Percentiles rank a stretch among this genome's conserved stretches.
Evolutionary conservation across 2,797 vertebrate species (phyloP).

Genomic region (Parauchenoglanis ngamensis): DNA sequence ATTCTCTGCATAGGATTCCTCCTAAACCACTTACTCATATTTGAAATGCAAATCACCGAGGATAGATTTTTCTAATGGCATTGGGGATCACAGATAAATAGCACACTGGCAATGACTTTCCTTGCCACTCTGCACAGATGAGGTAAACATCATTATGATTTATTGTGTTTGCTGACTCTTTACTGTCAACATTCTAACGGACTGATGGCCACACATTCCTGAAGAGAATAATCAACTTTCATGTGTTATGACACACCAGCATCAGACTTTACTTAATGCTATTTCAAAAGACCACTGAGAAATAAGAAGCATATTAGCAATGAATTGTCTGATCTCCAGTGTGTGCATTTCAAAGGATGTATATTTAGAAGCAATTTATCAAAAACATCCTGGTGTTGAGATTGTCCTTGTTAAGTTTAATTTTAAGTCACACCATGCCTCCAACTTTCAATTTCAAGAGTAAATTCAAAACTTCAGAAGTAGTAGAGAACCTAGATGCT

Average conservation of each 20-base stretch:
- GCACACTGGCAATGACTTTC: conserved; percentile 49
- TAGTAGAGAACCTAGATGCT: background rate
- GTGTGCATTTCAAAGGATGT: background rate
- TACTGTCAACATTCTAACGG: conserved; percentile 45
- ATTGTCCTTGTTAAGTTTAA: background rate
- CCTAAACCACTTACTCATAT: conserved; percentile 69
- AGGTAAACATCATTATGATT: conserved; percentile 62
- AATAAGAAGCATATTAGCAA: background rate
- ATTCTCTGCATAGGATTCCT: conserved; percentile 65
- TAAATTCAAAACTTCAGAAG: background rate
- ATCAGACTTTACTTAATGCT: background rate
- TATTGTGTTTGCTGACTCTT: conserved; percentile 49
- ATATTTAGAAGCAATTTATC: conserved; percentile 9
- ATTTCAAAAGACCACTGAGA: background rate
- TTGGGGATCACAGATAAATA: conserved; percentile 59
- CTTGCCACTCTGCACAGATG: conserved; percentile 49
- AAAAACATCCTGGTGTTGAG: background rate
- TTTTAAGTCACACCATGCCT: conserved; percentile 6
- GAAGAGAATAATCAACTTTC: conserved; percentile 45
- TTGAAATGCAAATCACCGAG: conserved; percentile 72
- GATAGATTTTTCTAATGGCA: conserved; percentile 63
- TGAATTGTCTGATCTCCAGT: background rate
- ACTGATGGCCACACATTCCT: conserved; percentile 38
- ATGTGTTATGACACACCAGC: conserved; percentile 36
- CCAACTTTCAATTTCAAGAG: background rate